phyloP scores from a whole-genome alignment of 2,888 invertebrate species.

The Xylota sylvarum region DNA sequence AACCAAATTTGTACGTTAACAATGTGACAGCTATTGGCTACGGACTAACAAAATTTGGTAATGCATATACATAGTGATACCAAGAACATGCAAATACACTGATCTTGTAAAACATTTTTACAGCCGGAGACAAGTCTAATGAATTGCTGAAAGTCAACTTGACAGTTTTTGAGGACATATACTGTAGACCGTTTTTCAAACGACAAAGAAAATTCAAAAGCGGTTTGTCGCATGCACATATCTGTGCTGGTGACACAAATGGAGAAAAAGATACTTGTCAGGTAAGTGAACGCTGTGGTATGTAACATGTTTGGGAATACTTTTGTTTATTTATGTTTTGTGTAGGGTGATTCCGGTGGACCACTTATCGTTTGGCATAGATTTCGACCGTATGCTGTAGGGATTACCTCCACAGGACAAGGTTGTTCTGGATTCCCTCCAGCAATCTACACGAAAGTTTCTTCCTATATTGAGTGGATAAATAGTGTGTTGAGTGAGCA shows the following conservation, averaged over 20 bases:
- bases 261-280: conserved; percentile 78
- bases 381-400: conserved; percentile 54
- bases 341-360: conserved; percentile 79
- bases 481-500: neutral
- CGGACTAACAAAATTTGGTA: conserved; percentile 39
- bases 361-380: conserved; percentile 65
- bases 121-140: conserved; percentile 4
- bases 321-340: neutral
- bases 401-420: conserved; percentile 77
- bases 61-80: neutral
- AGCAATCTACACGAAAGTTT: conserved; percentile 65
- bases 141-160: conserved; percentile 32
- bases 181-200: conserved; percentile 17
- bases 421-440: conserved; percentile 61
- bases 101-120: neutral
- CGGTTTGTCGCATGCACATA: conserved; percentile 79
- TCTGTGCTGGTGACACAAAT: conserved; percentile 80
- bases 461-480: conserved; percentile 2
- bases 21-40: conserved; percentile 52
- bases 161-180: neutral
- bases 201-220: conserved; percentile 25
- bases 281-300: neutral
- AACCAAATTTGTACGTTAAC: neutral
- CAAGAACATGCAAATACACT: neutral
- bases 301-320: neutral